Evolutionary conservation across 2,113 vertebrate genomes (phyloP).

Genomic region (Sprattus sprattus): DNA sequence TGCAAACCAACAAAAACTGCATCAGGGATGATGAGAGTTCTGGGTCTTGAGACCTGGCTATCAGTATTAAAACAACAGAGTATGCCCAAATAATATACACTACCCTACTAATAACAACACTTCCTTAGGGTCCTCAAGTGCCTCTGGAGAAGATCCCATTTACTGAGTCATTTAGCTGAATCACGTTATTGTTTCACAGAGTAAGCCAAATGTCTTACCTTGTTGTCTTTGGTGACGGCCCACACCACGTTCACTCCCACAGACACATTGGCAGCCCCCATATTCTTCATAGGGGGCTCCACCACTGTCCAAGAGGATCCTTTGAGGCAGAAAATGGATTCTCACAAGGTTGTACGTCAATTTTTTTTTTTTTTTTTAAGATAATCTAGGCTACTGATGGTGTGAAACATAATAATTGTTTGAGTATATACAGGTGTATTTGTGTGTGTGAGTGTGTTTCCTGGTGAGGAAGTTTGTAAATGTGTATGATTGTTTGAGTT

Average conservation of each 20-base stretch:
- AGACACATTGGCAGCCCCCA: slow-evolving; percentile 83
- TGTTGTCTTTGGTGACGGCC: slow-evolving; percentile 92
- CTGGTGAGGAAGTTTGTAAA: neutral
- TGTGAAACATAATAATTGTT: neutral
- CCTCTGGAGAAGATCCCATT: too few species aligned
- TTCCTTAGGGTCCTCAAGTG: too few species aligned
- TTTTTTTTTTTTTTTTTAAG: too few species aligned
- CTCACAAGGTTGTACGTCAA: neutral
- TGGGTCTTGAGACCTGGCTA: neutral
- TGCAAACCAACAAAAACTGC: too few species aligned
- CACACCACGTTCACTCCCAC: slow-evolving; percentile 89
- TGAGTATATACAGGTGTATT: neutral
- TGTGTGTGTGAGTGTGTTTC: slow-evolving; percentile 1
- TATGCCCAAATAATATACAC: neutral
- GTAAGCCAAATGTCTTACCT: slow-evolving; percentile 70
- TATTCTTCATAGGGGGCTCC: slow-evolving; percentile 82
- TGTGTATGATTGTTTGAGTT: slow-evolving; percentile 2
- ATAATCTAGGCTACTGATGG: neutral
- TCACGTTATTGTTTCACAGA: neutral
- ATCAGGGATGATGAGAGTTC: neutral
- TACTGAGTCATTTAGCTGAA: neutral
- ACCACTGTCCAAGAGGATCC: slow-evolving; percentile 81
- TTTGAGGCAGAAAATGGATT: slow-evolving; percentile 29
- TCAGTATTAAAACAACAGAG: neutral
- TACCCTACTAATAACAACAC: too few species aligned